Base-by-base conservation (phyloP, 1,140 invertebrate species). In the Meloidogyne floridensis region DNA sequence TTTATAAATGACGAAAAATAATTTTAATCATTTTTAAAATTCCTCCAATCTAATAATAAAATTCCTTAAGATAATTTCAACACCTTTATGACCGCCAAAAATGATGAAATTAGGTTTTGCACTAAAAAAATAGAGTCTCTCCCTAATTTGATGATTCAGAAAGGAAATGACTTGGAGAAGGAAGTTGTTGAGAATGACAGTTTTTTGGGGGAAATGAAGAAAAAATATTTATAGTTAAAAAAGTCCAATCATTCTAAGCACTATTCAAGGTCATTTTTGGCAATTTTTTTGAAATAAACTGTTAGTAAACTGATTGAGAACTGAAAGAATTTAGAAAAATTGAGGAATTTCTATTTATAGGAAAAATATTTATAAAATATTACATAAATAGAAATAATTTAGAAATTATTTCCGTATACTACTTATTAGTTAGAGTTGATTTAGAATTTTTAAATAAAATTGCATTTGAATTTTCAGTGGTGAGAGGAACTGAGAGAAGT, bases 41-140 rank as follows among this genome's bases (percentile, higher is more conserved):
- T 65, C 59, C n/a, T 18, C 5, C 15, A 15, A 65, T 65, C 18
- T 65, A 32, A n/a, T 65, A 65, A 5, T n/a, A 59, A 59, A 59
- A 15, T 15, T 59, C 11, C n/a, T 65, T 65, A n/a, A n/a, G 18
- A 65, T 65, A 15, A 65, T 65, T 65, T 65, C 59, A 65, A 65
- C 15, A 65, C 59, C 59, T 65, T 65, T n/a, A n/a, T n/a, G 59
- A 65, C 59, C 59, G n/a, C 59, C 59, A 65, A 65, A 65, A 65
- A 65, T 18, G n/a, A n/a, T n/a, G 7, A 59, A 65, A 18, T 65
- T 65, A 15, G 59, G 59, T n/a, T 65, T 65, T 65, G 59, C 15
- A 65, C 59, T 32, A 32, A 65, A 65, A 59, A 65, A 65, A 65
- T 65, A 65, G 59, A 65, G n/a, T 65, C 6, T 3, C n/a, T 65